Conservation (phyloP, 1,140 invertebrate species). For the Bombus balteatus region DNA sequence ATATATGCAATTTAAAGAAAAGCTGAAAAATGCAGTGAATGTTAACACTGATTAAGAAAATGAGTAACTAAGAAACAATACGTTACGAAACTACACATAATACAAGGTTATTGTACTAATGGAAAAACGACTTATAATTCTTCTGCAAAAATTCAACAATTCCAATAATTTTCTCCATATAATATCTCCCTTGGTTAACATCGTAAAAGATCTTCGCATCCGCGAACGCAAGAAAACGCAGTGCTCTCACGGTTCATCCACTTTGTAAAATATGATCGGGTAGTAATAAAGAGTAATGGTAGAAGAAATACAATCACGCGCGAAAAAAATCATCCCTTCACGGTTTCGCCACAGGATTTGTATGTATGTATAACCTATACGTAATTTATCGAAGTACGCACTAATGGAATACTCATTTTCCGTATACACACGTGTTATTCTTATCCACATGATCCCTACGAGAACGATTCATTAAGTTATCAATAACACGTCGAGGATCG, state of each 20-base stretch:
- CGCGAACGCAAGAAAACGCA: no score
- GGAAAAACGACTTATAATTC: no score
- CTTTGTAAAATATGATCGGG: neutral
- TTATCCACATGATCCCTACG: neutral
- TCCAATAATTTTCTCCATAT: no score
- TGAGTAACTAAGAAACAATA: no score
- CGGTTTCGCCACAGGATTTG: neutral
- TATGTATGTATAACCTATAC: neutral
- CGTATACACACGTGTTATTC: neutral
- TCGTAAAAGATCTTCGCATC: no score
- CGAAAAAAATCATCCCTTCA: neutral
- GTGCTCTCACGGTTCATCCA: neutral
- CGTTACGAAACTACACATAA: no score
- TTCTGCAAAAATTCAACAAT: no score
- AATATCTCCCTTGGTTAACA: no score
- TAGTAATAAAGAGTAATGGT: neutral
- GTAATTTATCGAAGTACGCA: slow-evolving; percentile 22
- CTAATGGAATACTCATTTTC: slow-evolving; percentile 12
- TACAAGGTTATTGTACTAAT: no score
- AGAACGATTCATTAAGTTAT: slow-evolving; percentile 33
- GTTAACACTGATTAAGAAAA: no score
- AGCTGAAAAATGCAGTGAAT: no score
- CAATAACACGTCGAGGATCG: slow-evolving; percentile 24
- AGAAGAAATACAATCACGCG: neutral
- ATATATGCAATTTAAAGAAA: no score